These are phyloP conservation scores for Diplogasteroides magnus DNA, from an alignment of 1,140 invertebrate genomes.

Conservation along the genomic window DNA sequence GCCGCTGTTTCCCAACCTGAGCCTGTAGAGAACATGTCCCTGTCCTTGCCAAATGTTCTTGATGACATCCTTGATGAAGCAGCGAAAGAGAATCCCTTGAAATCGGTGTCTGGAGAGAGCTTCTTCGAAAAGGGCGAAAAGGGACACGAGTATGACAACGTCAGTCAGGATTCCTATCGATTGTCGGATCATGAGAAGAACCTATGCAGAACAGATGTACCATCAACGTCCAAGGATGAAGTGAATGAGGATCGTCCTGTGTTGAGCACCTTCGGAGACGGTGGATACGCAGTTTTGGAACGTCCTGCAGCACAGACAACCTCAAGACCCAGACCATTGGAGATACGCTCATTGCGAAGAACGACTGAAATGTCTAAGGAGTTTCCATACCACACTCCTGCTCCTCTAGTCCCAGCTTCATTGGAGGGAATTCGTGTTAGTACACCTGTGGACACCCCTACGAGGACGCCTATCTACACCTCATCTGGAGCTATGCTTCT, in stretches of 20 bases:
- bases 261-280: neutral
- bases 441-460: neutral
- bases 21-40: constrained; percentile 35
- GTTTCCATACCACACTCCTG: constrained; percentile 10
- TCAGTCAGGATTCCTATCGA: constrained; percentile 57
- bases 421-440: no score
- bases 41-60: constrained; percentile 51
- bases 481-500: constrained; percentile 3
- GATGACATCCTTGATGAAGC: constrained; percentile 26
- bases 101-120: constrained; percentile 42
- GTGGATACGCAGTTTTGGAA: neutral
- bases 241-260: neutral
- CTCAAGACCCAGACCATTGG: no score
- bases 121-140: constrained; percentile 40
- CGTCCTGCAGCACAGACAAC: constrained; percentile 22
- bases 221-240: neutral
- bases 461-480: constrained; percentile 4
- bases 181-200: constrained; percentile 40
- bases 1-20: neutral
- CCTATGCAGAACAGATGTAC: no score
- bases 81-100: constrained; percentile 25
- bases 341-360: constrained; percentile 49
- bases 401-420: constrained; percentile 31
- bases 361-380: constrained; percentile 40
- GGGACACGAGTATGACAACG: constrained; percentile 56